These are phyloP conservation scores for Metellina segmentata DNA, from an alignment of 2,888 invertebrate species.

Conservation along the genomic window DNA sequence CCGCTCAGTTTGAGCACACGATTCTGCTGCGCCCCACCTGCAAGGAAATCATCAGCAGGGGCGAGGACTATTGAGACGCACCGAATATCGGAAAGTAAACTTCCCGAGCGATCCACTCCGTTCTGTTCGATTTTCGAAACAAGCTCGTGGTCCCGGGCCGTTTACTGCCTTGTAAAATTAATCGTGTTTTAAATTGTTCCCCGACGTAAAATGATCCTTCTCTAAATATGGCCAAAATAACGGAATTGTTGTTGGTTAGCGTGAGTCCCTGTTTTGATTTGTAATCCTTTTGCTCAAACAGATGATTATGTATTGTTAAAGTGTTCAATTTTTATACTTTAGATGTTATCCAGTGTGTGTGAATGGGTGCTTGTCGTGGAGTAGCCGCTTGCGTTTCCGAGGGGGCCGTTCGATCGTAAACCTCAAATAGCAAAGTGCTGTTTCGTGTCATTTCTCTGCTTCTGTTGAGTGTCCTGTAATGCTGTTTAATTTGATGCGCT, in stretches of 20 bases:
- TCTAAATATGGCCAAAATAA: neutral
- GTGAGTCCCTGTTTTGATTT: neutral
- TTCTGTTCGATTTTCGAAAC: no score
- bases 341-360: neutral
- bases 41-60: slow-evolving; percentile 98
- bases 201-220: neutral
- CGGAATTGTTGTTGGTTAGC: neutral
- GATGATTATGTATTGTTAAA: neutral
- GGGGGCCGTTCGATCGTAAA: no score
- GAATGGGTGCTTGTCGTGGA: no score
- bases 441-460: no score
- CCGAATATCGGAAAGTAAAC: neutral
- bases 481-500: no score
- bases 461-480: no score
- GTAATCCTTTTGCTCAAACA: neutral
- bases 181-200: neutral
- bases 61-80: slow-evolving; percentile 92
- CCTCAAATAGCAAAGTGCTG: no score
- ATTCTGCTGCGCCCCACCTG: slow-evolving; percentile 97
- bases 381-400: no score
- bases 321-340: neutral
- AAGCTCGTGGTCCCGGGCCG: no score
- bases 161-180: neutral
- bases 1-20: slow-evolving; percentile 99
- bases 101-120: neutral